Base-by-base conservation (phyloP, 2,113 vertebrate species). In the Megaleporinus macrocephalus region DNA sequence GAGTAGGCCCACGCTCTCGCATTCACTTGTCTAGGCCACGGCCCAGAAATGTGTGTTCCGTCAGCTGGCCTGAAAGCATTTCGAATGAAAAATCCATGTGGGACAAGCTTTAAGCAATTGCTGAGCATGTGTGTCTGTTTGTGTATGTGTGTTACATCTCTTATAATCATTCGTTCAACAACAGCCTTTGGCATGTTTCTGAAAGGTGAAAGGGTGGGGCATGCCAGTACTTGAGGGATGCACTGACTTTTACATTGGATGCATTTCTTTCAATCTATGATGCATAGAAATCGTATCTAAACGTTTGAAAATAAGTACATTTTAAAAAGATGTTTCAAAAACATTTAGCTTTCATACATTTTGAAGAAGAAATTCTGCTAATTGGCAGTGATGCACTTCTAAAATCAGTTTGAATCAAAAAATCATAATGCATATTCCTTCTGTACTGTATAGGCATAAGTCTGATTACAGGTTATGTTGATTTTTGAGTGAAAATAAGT, bases 41-140 rank as follows among this genome's bases (percentile, higher is more conserved):
- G 91, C 85, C 89, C 90, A 91, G 87, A 92, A 88, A 87, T 91
- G 91, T 89, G 65, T 92, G 92, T 93, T 94, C 92, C 91, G 86
- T 87, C 78, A 90, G 86, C 91, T 93, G 89, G 93, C 93, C 93
- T 95, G 93, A 95, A 96, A 97, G 92, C 85, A 53, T 68, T 33
- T 71, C 77, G 86, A 76, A 78, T 66, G 87, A 92, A 85, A 89
- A 89, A 90, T 92, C 89, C 87, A 85, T 88, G 82, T 86, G 73
- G 92, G 91, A 89, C 85, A 89, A 86, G 66, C 73, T 90, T 86
- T 85, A 87, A 90, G 89, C 93, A 92, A 91, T 91, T 93, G 93
- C 90, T 91, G 83, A 79, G 81, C 93, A 92, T 90, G 91, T 93
- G 57, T 73, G 53, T 24, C 7, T 74, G 26, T 59, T 22, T 36